A percentile compares a stretch with the other conserved stretches of the same genome.
phyloP scores from a whole-genome alignment of 2,113 vertebrate species.

The Macquaria ambigua region DNA sequence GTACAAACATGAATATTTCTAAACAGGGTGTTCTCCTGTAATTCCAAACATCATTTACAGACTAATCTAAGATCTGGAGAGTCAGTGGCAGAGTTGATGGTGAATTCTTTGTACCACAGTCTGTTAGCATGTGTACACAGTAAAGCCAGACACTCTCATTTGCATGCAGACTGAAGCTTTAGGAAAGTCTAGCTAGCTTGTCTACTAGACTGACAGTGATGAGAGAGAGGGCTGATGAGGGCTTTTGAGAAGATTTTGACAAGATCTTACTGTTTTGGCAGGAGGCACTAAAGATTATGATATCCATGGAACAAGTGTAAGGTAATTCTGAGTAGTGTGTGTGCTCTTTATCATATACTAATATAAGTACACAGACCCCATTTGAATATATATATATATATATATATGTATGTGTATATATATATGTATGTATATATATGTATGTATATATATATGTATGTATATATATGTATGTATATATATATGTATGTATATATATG shows the following conservation, averaged over 20 bases:
- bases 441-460: too few relatives aligned
- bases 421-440: too few relatives aligned
- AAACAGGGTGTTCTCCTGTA: conserved; percentile 24
- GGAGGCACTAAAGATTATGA: conserved; percentile 22
- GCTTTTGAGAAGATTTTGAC: conserved; percentile 45
- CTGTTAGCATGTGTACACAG: conserved; percentile 37
- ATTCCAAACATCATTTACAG: conserved; percentile 31
- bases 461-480: too few relatives aligned
- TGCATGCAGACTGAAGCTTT: conserved; percentile 44
- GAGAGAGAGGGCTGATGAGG: conserved; percentile 24
- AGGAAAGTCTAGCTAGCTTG: conserved; percentile 34
- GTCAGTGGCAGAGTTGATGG: conserved; percentile 12
- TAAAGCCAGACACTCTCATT: conserved; percentile 38
- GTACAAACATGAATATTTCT: conserved; percentile 6
- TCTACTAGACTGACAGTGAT: conserved; percentile 53
- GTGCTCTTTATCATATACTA: not conserved
- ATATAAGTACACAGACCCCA: not conserved
- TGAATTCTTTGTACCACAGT: conserved; percentile 26
- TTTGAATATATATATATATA: not conserved
- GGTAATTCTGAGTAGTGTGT: conserved; percentile 2
- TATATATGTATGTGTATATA: too few relatives aligned
- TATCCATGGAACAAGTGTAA: conserved; percentile 9
- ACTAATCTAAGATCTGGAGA: conserved; percentile 27
- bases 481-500: too few relatives aligned
- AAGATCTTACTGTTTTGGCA: conserved; percentile 37